Evolutionary conservation across 2,113 vertebrate species (phyloP), one percentile per base, ranked within the genome.

Genomic region (Brachyhypopomus gauderio): DNA sequence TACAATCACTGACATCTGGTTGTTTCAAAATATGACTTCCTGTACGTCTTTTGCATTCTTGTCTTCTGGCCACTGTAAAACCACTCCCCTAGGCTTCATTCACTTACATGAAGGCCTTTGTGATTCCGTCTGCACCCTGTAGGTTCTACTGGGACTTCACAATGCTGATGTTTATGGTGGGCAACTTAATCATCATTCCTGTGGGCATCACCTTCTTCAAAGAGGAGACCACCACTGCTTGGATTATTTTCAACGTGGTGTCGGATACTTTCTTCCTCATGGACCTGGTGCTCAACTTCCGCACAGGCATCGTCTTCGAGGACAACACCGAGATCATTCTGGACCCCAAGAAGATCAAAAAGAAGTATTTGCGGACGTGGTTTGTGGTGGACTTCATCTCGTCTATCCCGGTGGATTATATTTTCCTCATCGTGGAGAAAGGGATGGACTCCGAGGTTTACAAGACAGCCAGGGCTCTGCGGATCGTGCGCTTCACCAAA

Each of bases 141-240:
- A 99, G 98, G 94, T 99, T 99, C 91, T 99, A 99, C 87, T 99
- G 98, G 98, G 98, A 99, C 92, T 98, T 99, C 92, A 96, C 95
- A 0, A 99, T 99, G 98, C 91, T 99, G 75, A 95, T 99, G 79
- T 98, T 99, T 89, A 99, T 99, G 98, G 98, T 99, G 80, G 98
- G 97, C 19, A 99, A 99, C 90, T 93, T 99, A 77, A 98, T 99
- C 91, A 97, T 99, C 92, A 99, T 99, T 79, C 98, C 97, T 0
- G 98, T 99, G 84, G 98, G 98, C 88, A 99, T 99, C 94, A 99
- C 98, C 79, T 99, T 99, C 93, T 99, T 99, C 89, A 99, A 99
- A 87, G 98, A 99, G 0, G 98, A 98, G 93, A 99, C 96, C 88
- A 97, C 97, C 0, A 95, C 96, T 0, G 96, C 97, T 3, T 99